These are phyloP conservation scores for Homarus gammarus DNA, from an alignment of 2,888 invertebrate genomes.

Conservation along the genomic window DNA sequence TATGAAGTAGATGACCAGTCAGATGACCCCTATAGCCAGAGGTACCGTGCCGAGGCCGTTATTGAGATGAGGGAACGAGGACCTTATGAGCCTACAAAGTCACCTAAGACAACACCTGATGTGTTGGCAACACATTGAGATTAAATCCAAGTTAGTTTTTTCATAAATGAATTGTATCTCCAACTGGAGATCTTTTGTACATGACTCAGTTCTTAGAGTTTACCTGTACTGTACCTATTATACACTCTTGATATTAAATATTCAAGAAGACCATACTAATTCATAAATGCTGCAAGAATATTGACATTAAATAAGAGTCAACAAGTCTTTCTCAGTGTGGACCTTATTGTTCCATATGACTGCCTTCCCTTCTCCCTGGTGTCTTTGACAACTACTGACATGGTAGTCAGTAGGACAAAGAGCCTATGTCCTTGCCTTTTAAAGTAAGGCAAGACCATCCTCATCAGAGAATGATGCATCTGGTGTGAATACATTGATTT, in stretches of 20 bases:
- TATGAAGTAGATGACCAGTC: slow-evolving; percentile 79
- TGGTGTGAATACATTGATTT: slow-evolving; percentile 1
- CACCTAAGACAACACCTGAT: slow-evolving; percentile 93
- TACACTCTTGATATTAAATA: not conserved
- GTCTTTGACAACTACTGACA: not conserved
- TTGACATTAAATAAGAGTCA: not conserved
- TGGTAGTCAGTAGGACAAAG: not conserved
- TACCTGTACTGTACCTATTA: not conserved
- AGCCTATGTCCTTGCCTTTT: not conserved
- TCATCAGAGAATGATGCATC: not conserved
- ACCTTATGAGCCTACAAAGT: slow-evolving; percentile 86
- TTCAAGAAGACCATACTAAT: not conserved
- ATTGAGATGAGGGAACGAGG: slow-evolving; percentile 85
- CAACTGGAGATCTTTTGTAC: not conserved
- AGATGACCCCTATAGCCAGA: slow-evolving; percentile 62
- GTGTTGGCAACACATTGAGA: slow-evolving; percentile 85
- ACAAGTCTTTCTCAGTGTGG: not conserved
- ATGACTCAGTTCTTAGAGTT: slow-evolving; percentile 13
- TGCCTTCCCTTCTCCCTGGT: not conserved
- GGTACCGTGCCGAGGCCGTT: slow-evolving; percentile 83
- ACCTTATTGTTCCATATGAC: not conserved
- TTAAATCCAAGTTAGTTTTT: not conserved
- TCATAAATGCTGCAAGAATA: not conserved
- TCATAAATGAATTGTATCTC: not conserved
- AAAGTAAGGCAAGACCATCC: not conserved